Evolutionary conservation across 2,888 invertebrate species (phyloP), one percentile per base, ranked within the genome.

Genomic region (Agapetus fuscipes): DNA sequence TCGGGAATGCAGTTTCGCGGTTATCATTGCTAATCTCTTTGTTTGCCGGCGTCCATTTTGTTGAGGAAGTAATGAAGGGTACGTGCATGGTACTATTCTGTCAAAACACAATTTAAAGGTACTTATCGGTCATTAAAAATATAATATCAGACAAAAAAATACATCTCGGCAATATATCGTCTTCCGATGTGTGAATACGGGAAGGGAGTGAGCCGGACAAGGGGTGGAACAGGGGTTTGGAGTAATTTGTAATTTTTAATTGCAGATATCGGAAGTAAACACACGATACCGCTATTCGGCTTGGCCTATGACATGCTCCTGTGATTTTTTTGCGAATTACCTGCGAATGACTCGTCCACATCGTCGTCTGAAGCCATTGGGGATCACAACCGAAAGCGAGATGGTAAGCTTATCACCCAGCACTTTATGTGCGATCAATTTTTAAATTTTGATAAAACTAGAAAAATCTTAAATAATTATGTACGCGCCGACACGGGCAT

Each of bases 331-430:
- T 53, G 58, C 55, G 57, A 66, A 80, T 84, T 74, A 87, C 88
- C 87, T 74, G 83, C 85, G 60, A 80, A 83, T 62, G 79, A 82
- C 61, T 86, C 88, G 57, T 87, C 87, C 61, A 86, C 79, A 68
- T 87, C 87, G 59, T 87, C 87, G 57, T 87, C 87, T 50, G 87
- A 87, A 65, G 86, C 87, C 87, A 87, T 87, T 64, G 26, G 24
- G 34, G 36, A 29, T 39, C 36, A 33, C 33, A 30, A 32, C 43
- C 43, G 60, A 4, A 9, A 20, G 9, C 20, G 20, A 20, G 20
- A 9, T 20, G 20, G 4, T 20, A 9, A 20, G 20, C 20, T 20
- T 20, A 6, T 20, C 20, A 9, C 5, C 9, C 4, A 20, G 9
- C 20, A 6, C 5, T 20, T 9, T 6, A 20, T 20, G 20, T 20